A percentile compares a stretch with the other conserved stretches of the same genome.
These are phyloP conservation scores for Drosophila kuntzei DNA, from an alignment of 2,888 invertebrate species.

Conservation along the genomic window DNA sequence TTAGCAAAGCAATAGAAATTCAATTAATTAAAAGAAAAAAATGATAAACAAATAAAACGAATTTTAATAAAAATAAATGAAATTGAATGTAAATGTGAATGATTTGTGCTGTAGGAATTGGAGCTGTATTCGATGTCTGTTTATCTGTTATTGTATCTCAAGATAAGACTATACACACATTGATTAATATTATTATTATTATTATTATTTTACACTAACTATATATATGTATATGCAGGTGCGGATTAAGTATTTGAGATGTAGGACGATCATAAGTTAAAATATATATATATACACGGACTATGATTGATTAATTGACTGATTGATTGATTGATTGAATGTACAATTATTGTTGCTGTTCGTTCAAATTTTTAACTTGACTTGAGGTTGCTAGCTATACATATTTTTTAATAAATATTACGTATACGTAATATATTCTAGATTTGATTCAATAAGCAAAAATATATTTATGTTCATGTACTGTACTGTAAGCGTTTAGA, in stretches of 20 bases:
- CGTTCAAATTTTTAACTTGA: constrained; percentile 25
- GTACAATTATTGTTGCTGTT: constrained; percentile 46
- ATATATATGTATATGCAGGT: constrained; percentile 33
- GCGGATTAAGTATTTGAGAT: constrained; percentile 21
- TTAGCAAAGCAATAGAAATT: background rate
- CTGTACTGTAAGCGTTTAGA: constrained; percentile 74
- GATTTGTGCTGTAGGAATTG: constrained; percentile 40
- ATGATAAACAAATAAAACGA: background rate
- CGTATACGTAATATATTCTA: constrained; percentile 34
- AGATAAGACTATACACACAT: constrained; percentile 51
- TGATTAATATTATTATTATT: constrained; percentile 25
- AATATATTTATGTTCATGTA: constrained; percentile 54
- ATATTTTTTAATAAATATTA: constrained; percentile 57
- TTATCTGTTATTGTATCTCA: constrained; percentile 24
- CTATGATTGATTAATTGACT: constrained; percentile 20
- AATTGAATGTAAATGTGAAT: constrained; percentile 37
- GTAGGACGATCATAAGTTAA: constrained; percentile 22
- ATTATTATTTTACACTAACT: constrained; percentile 33
- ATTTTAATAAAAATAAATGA: background rate
- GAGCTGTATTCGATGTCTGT: constrained; percentile 32
- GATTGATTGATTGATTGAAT: constrained; percentile 34
- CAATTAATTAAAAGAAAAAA: background rate
- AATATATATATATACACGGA: constrained; percentile 32
- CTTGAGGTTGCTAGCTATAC: constrained; percentile 83
- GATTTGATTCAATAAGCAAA: constrained; percentile 13